Percentiles rank a stretch among this genome's conserved stretches.
phyloP scores from a whole-genome alignment of 2,888 invertebrate species.

The Saturnia japonica region DNA sequence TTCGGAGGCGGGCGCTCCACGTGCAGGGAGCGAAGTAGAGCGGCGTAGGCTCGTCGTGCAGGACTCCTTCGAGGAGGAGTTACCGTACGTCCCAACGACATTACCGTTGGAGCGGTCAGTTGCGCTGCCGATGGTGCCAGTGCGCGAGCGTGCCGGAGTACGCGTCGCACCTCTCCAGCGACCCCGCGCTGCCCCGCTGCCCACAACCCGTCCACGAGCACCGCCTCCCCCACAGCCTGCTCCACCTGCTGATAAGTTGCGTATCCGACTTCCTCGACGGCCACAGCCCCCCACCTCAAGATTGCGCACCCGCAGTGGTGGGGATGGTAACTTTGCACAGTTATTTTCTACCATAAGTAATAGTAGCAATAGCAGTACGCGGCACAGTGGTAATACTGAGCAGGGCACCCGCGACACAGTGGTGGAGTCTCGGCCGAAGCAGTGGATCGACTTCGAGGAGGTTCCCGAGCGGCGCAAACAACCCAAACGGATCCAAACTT shows the following conservation, averaged over 20 bases:
- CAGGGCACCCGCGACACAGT: constrained; percentile 24
- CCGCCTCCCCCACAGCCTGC: constrained; percentile 38
- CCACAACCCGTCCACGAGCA: constrained; percentile 81
- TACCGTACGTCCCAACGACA: constrained; percentile 95
- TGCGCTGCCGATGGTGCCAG: constrained; percentile 90
- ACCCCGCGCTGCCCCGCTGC: constrained; percentile 87
- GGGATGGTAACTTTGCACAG: constrained; percentile 47
- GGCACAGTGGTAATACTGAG: not conserved
- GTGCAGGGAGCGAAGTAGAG: constrained; percentile 83
- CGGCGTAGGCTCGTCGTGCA: constrained; percentile 86
- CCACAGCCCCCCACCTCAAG: constrained; percentile 49
- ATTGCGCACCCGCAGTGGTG: constrained; percentile 53
- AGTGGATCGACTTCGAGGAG: constrained; percentile 94
- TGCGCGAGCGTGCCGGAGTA: constrained; percentile 74
- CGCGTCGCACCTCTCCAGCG: constrained; percentile 66
- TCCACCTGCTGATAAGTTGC: constrained; percentile 54
- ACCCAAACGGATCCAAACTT: constrained; percentile 91
- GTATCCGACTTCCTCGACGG: constrained; percentile 60
- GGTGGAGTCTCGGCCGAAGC: constrained; percentile 60
- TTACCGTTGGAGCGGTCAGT: constrained; percentile 92
- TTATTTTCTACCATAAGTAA: not conserved
- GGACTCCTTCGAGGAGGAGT: constrained; percentile 92
- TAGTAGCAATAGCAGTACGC: not conserved
- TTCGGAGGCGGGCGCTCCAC: constrained; percentile 34
- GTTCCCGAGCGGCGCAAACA: constrained; percentile 91